phyloP scores from a whole-genome alignment of 37 sponge, comb jelly and placozoan species.

The Axinella damicornis region DNA sequence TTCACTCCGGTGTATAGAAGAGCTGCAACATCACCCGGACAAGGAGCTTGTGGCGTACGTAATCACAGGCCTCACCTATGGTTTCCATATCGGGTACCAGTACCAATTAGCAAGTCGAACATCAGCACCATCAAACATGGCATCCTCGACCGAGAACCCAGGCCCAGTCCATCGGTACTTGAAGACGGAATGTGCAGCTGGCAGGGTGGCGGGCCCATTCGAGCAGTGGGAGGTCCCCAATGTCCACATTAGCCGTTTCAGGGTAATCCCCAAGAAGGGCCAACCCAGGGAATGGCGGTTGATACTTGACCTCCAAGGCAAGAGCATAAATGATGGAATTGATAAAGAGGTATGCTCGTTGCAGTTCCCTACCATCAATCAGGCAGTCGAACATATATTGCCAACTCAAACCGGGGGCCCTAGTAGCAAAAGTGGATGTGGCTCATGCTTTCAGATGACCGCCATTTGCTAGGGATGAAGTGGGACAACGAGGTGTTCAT shows the following conservation, averaged over 20 bases:
- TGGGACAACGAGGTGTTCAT: slow-evolving; percentile 10
- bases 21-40: too few species aligned
- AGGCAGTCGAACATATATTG: slow-evolving; percentile 13
- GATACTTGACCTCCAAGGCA: slow-evolving; percentile 9
- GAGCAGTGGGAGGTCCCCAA: neutral
- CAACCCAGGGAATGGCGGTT: slow-evolving; percentile 1
- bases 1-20: too few species aligned
- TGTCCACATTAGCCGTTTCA: slow-evolving; percentile 11
- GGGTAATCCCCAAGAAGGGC: neutral
- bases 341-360: neutral
- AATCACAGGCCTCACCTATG: neutral
- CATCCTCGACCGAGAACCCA: neutral
- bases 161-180: neutral
- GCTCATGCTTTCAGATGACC: slow-evolving; percentile 20
- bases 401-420: neutral
- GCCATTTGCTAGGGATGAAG: slow-evolving; percentile 27
- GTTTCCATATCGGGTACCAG: neutral
- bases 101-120: too few species aligned
- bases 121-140: neutral
- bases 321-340: slow-evolving; percentile 25
- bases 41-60: too few species aligned
- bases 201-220: neutral
- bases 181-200: neutral
- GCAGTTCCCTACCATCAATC: neutral
- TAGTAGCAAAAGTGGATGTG: slow-evolving; percentile 20